These are phyloP conservation scores for Coenobita brevimanus DNA, from an alignment of 1,140 invertebrate genomes.

Conservation along the genomic window DNA sequence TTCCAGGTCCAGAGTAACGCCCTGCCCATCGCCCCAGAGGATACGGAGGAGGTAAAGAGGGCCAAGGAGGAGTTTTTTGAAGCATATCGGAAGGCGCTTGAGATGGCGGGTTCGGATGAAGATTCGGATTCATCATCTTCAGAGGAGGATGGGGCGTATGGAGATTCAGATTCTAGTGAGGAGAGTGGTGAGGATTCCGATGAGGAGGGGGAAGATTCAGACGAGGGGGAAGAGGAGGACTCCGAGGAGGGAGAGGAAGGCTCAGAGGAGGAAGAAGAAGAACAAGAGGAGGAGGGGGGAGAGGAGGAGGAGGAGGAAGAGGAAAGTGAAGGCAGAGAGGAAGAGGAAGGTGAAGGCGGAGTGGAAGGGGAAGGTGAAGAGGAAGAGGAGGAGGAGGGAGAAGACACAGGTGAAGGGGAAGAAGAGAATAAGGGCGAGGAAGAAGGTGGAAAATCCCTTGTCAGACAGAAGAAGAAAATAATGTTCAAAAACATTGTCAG, in stretches of 20 bases:
- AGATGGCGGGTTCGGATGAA: conserved; percentile 49
- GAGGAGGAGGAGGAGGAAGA: not conserved
- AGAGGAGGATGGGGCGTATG: no score
- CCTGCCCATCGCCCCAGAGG: conserved; percentile 60
- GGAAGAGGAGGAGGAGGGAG: not conserved
- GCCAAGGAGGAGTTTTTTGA: conserved; percentile 64
- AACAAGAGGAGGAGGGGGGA: not conserved
- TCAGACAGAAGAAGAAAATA: not conserved
- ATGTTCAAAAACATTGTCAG: not conserved
- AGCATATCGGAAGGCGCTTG: conserved; percentile 64
- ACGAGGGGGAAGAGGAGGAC: conserved; percentile 13
- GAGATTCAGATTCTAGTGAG: not conserved
- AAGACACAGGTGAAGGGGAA: not conserved
- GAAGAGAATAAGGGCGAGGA: not conserved
- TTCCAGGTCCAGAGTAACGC: conserved; percentile 69
- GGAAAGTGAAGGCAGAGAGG: not conserved
- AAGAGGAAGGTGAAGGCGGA: not conserved
- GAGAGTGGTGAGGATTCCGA: not conserved
- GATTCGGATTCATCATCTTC: no score
- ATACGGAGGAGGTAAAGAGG: conserved; percentile 67
- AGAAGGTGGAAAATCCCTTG: not conserved
- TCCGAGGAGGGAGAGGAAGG: not conserved
- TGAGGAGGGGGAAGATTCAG: not conserved
- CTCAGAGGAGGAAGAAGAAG: not conserved
- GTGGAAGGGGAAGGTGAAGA: not conserved